Evolutionary conservation across 2,888 invertebrate species (phyloP), one percentile per base, ranked within the genome.

Genomic region (Caenorhabditis sulstoni): DNA sequence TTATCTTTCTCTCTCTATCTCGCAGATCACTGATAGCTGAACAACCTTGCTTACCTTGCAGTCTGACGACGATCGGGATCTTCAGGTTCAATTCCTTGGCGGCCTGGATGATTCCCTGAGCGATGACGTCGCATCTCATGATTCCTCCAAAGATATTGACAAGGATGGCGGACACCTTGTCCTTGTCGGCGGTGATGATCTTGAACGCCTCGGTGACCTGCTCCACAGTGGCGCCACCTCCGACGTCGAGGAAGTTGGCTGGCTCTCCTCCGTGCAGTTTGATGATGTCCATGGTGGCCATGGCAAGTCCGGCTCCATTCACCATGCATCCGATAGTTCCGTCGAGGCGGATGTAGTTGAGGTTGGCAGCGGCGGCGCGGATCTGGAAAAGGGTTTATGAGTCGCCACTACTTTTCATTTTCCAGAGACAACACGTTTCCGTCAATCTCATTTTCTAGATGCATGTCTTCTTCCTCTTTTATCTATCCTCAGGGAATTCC

Each of bases 221-320:
- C 22, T 94, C 93, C 90, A 97, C 97, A 74, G 95, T 95, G 0
- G 98, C 99, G 77, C 94, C 94, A 70, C 99, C 99, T 23, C 99
- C 99, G 58, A 97, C 95, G 91, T 99, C 99, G 59, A 99, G 92
- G 92, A 99, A 99, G 92, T 99, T 99, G 0, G 99, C 99, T 12
- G 99, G 98, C 86, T 93, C 94, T 16, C 99, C 99, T 29, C 98
- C 98, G 91, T 97, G 94, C 52, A 98, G 92, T 90, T 95, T 96
- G 81, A 99, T 97, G 45, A 99, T 96, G 91, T 99, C 99, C 98
- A 99, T 97, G 14, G 99, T 99, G 1, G 98, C 99, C 99, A 99
- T 99, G 8, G 99, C 99, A 61, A 99, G 92, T 1, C 99, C 99
- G 85, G 99, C 99, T 23, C 99, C 99, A 92, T 99, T 99, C 0